phyloP scores from a whole-genome alignment of 2,113 vertebrate species.

The Aepyceros melampus region DNA sequence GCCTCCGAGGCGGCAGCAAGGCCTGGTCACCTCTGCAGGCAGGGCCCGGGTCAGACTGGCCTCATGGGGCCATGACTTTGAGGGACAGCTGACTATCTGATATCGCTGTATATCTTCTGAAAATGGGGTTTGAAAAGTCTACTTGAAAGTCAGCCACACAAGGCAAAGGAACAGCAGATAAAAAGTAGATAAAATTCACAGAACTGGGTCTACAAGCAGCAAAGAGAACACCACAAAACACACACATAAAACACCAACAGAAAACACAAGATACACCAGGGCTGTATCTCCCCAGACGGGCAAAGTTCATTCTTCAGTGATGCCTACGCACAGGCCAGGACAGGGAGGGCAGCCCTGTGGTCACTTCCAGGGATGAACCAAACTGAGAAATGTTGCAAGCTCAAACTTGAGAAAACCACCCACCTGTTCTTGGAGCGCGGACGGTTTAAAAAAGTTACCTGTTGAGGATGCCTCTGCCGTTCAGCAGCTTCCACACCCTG shows the following conservation, averaged over 20 bases:
- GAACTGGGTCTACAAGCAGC: too few species aligned
- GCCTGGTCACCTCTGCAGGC: neutral
- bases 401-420: neutral
- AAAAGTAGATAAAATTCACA: neutral
- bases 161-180: neutral
- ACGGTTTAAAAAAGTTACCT: neutral
- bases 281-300: neutral
- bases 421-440: rapidly evolving
- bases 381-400: rapidly evolving
- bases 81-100: neutral
- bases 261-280: neutral
- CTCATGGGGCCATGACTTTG: rapidly evolving
- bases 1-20: neutral
- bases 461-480: neutral
- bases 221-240: neutral
- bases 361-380: neutral
- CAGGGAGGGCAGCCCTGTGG: neutral
- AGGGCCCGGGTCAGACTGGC: neutral
- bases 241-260: neutral
- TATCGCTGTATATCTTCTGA: neutral
- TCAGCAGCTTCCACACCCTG: neutral
- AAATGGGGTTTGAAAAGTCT: neutral
- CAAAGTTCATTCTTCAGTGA: neutral
- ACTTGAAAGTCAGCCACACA: rapidly evolving
- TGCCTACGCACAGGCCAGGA: rapidly evolving